Percentiles rank a stretch among this genome's conserved stretches.
Conservation (phyloP, 1,140 invertebrate species). For the Nephila pilipes region DNA sequence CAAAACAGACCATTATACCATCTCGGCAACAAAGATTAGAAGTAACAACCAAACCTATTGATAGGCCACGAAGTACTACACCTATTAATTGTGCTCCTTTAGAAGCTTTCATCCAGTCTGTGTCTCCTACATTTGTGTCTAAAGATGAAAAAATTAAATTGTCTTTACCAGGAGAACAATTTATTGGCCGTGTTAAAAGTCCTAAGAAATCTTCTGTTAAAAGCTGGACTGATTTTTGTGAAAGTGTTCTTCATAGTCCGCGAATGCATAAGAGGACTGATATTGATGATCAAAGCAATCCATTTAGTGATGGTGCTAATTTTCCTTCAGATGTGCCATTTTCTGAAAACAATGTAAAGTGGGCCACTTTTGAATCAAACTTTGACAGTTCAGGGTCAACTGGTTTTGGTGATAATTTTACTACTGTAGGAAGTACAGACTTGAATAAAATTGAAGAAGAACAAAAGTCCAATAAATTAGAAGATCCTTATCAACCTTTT, state of each 20-base stretch:
- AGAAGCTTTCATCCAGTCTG: slow-evolving; percentile 86
- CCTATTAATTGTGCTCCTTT: slow-evolving; percentile 89
- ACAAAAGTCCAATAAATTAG: not conserved
- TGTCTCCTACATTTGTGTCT: slow-evolving; percentile 78
- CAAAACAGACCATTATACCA: slow-evolving; percentile 82
- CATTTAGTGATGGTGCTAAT: slow-evolving; percentile 57
- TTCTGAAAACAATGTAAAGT: slow-evolving; percentile 61
- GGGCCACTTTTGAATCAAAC: slow-evolving; percentile 76
- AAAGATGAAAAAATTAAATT: slow-evolving; percentile 79
- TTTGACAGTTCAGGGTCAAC: slow-evolving; percentile 45
- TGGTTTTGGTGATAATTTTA: slow-evolving; percentile 55
- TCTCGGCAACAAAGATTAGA: slow-evolving; percentile 89
- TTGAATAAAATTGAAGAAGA: not conserved
- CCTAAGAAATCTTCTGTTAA: slow-evolving; percentile 81
- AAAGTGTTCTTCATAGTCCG: slow-evolving; percentile 83
- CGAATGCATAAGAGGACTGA: slow-evolving; percentile 79
- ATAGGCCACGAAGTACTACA: slow-evolving; percentile 91
- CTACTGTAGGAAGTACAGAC: not conserved
- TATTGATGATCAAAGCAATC: slow-evolving; percentile 41
- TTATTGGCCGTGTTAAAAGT: slow-evolving; percentile 79
- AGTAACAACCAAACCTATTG: slow-evolving; percentile 90
- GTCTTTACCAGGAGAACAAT: slow-evolving; percentile 78
- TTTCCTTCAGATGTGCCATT: slow-evolving; percentile 54
- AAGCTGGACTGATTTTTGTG: slow-evolving; percentile 86
- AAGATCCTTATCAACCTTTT: slow-evolving; percentile 32